Conservation (phyloP, 2,113 vertebrate genomes). For the Tyrannus savana region DNA sequence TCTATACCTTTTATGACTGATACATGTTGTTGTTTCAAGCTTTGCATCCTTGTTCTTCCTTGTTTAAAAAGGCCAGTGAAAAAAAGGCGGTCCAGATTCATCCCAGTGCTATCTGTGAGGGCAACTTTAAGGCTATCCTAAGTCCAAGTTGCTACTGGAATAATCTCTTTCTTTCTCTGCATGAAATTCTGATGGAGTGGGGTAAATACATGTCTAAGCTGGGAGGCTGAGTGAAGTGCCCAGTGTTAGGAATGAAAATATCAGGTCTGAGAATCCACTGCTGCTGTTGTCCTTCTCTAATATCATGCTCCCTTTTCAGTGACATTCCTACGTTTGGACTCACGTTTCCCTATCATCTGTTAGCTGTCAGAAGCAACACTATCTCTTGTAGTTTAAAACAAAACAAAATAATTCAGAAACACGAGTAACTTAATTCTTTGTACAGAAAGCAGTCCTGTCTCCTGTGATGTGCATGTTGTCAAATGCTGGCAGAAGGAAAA, state of each 20-base stretch:
- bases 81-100: neutral
- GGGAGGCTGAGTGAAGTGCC: neutral
- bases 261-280: neutral
- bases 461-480: neutral
- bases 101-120: neutral
- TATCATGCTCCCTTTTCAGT: rapidly evolving
- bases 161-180: neutral
- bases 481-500: neutral
- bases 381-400: neutral
- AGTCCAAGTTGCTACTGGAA: neutral
- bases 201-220: neutral
- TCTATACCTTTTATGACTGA: neutral
- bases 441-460: neutral
- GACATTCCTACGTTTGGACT: neutral
- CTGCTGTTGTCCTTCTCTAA: neutral
- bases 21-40: neutral
- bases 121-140: neutral
- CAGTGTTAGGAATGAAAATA: neutral
- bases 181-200: neutral
- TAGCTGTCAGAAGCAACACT: neutral
- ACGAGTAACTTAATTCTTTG: neutral
- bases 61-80: neutral
- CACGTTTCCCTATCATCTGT: neutral
- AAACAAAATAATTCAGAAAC: neutral
- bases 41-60: neutral